A percentile compares a stretch with the other conserved stretches of the same genome.
phyloP scores from a whole-genome alignment of 92 coral and sea anemone genomes.

The Heliopora coerulea region DNA sequence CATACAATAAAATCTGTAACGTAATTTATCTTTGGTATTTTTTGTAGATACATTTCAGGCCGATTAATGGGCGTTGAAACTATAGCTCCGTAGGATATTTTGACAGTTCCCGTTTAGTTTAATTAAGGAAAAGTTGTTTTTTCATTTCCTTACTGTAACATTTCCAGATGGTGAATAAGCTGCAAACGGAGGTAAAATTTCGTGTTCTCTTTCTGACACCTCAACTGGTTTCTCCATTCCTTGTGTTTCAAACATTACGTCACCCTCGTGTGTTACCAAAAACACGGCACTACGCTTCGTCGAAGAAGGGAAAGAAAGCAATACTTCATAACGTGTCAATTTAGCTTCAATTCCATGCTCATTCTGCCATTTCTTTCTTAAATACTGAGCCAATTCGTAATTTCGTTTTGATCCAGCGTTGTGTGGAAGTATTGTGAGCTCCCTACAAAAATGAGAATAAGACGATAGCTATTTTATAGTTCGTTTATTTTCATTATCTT shows the following conservation, averaged over 20 bases:
- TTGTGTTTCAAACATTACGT: slow-evolving; percentile 46
- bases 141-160: slow-evolving; percentile 44
- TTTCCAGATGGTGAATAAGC: slow-evolving; percentile 75
- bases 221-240: slow-evolving; percentile 44
- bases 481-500: too few relatives aligned
- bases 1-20: too few relatives aligned
- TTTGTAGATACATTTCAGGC: too few relatives aligned
- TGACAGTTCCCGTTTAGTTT: too few relatives aligned
- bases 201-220: slow-evolving; percentile 43
- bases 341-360: background rate
- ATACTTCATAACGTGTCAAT: slow-evolving; percentile 59
- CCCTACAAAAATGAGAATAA: slow-evolving; percentile 35
- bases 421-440: slow-evolving; percentile 57
- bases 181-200: slow-evolving; percentile 57
- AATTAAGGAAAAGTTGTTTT: too few relatives aligned
- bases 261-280: slow-evolving; percentile 49
- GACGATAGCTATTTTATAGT: too few relatives aligned
- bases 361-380: slow-evolving; percentile 50
- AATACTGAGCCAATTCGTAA: slow-evolving; percentile 62
- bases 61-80: too few relatives aligned
- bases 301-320: slow-evolving; percentile 57
- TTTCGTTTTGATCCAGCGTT: slow-evolving; percentile 68
- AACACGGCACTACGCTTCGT: slow-evolving; percentile 67
- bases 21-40: too few relatives aligned
- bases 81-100: too few relatives aligned